Conservation (phyloP, 1,140 invertebrate genomes). For the Heliconius eleuchia region DNA sequence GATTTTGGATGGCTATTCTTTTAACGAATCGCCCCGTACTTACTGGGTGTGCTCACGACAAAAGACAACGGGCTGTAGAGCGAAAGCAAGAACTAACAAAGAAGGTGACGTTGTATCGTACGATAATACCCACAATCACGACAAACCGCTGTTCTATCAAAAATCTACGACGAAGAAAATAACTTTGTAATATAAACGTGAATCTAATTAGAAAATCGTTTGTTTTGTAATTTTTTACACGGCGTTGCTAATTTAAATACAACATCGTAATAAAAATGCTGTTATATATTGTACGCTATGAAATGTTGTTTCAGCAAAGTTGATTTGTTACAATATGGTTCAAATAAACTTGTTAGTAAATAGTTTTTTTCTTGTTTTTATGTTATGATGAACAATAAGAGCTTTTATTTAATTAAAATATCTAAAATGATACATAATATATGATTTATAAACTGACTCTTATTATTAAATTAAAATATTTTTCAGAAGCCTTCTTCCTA, state of each 20-base stretch:
- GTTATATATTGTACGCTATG: no score
- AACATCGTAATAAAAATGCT: not conserved
- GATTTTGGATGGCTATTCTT: slow-evolving; percentile 44
- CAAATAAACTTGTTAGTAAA: no score
- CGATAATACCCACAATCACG: slow-evolving; percentile 27
- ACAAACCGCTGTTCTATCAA: slow-evolving; percentile 54
- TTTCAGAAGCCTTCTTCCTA: slow-evolving; percentile 74
- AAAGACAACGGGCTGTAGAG: slow-evolving; percentile 47
- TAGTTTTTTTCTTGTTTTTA: no score
- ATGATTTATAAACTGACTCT: not conserved
- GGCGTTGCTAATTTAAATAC: not conserved
- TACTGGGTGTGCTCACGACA: slow-evolving; percentile 61
- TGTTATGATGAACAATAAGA: not conserved
- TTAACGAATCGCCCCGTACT: slow-evolving; percentile 25
- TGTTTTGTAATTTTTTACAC: not conserved
- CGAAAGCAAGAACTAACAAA: slow-evolving; percentile 59
- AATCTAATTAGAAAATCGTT: not conserved
- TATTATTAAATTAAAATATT: slow-evolving; percentile 29
- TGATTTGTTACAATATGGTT: not conserved
- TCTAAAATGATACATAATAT: no score
- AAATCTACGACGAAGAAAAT: slow-evolving; percentile 50
- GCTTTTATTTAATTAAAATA: no score
- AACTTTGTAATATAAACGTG: slow-evolving; percentile 23
- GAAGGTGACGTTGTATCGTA: slow-evolving; percentile 54
- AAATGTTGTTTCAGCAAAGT: not conserved